These are phyloP conservation scores for Empidonax alnorum DNA, from an alignment of 2,113 vertebrate genomes.

Conservation along the genomic window DNA sequence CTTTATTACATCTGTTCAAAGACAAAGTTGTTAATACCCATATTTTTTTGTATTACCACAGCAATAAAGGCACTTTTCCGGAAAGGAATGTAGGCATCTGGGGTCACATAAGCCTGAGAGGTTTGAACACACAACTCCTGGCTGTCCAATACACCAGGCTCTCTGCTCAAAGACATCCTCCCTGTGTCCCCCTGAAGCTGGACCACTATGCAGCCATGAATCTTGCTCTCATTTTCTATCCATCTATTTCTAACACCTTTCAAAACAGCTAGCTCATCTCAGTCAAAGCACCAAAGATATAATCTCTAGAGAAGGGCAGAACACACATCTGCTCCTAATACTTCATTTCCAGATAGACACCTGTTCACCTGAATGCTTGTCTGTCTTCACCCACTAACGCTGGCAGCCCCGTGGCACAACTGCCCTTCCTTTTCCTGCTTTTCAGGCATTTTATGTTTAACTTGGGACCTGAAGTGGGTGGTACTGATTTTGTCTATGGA, in stretches of 20 bases:
- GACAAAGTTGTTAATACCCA: not conserved
- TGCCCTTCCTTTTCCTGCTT: not conserved
- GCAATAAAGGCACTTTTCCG: not conserved
- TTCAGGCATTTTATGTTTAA: not conserved
- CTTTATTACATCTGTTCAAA: not conserved
- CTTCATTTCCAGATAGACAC: not conserved
- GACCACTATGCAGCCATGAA: not conserved
- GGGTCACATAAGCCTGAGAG: rapidly evolving
- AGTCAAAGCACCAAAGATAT: not conserved
- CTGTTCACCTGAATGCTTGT: not conserved
- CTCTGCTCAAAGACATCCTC: not conserved
- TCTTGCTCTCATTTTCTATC: not conserved
- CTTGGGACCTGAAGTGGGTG: not conserved
- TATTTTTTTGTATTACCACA: not conserved
- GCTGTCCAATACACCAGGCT: not conserved
- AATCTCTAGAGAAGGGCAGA: not conserved
- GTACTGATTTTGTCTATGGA: not conserved
- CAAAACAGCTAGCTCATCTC: not conserved
- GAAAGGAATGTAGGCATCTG: not conserved
- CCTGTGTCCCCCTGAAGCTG: not conserved
- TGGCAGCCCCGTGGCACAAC: not conserved
- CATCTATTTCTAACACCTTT: not conserved
- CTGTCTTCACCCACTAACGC: not conserved
- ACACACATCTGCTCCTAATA: not conserved
- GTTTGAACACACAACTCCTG: not conserved